A percentile compares a stretch with the other conserved stretches of the same genome.
Evolutionary conservation across 1,140 invertebrate genomes (phyloP).

Genomic region (Asobara japonica): DNA sequence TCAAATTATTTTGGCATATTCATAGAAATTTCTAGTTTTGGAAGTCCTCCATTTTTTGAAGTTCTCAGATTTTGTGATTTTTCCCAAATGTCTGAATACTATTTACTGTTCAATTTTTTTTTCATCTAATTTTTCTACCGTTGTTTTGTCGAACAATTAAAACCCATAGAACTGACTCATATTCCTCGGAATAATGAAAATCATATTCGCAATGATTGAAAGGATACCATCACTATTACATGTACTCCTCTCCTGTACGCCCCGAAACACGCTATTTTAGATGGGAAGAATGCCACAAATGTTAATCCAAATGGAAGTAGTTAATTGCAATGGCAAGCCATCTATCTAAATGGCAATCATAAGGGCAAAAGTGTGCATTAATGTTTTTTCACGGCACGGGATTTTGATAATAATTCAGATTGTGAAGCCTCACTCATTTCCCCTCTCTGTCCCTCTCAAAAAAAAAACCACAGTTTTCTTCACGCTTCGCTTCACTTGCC

Average conservation of each 20-base stretch:
- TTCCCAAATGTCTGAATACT: too few species aligned
- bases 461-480: conserved; percentile 10
- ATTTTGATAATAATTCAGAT: conserved; percentile 29
- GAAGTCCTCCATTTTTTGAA: too few species aligned
- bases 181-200: background rate
- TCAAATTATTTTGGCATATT: too few species aligned
- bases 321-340: conserved; percentile 37
- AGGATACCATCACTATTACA: background rate
- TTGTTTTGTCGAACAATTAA: background rate
- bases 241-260: background rate
- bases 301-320: conserved; percentile 36
- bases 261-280: conserved; percentile 25
- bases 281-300: conserved; percentile 15
- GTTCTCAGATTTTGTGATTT: too few species aligned
- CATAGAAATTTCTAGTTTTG: too few species aligned
- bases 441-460: background rate
- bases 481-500: conserved; percentile 6
- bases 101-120: background rate
- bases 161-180: background rate
- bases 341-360: conserved; percentile 37
- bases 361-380: conserved; percentile 37
- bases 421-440: background rate
- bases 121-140: background rate
- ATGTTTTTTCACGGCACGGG: conserved; percentile 27
- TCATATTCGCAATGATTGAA: background rate